Evolutionary conservation across 2,113 vertebrate species (phyloP).

Genomic region (Callionymus lyra): DNA sequence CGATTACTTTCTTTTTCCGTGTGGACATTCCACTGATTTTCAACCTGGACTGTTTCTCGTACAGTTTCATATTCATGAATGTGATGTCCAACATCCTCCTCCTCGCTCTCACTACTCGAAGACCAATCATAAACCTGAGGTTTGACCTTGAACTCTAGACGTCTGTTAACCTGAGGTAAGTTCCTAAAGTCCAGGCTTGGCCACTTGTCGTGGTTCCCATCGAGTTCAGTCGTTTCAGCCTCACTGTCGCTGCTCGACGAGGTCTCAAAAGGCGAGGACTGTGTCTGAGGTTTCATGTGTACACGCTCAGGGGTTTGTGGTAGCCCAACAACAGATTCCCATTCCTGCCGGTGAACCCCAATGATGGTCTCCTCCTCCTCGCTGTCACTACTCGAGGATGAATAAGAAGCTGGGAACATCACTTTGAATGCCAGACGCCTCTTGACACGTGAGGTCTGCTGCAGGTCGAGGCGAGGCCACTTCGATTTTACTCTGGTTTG

Average conservation of each 20-base stretch:
- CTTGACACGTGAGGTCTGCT: not conserved
- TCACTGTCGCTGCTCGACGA: conserved; percentile 21
- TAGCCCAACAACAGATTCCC: conserved; percentile 15
- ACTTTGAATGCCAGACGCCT: conserved; percentile 2
- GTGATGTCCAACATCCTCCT: not conserved
- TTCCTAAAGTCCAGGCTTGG: not conserved
- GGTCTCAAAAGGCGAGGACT: not conserved
- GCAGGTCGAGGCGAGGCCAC: not conserved
- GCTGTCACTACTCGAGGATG: conserved; percentile 12
- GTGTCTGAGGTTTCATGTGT: too few relatives aligned
- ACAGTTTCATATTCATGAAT: too few relatives aligned
- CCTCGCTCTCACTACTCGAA: conserved; percentile 21
- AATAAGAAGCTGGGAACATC: not conserved
- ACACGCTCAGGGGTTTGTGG: not conserved
- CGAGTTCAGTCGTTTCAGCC: not conserved
- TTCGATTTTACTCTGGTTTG: not conserved
- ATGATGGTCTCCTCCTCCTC: not conserved
- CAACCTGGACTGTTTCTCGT: too few relatives aligned
- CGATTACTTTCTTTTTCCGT: too few relatives aligned
- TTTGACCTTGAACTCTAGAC: not conserved
- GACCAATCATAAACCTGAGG: conserved; percentile 4
- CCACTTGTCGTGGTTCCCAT: not conserved
- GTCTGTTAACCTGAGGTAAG: not conserved
- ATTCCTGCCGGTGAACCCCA: not conserved
- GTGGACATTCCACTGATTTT: too few relatives aligned